Conservation (phyloP, 2,797 vertebrate genomes). For the Phoebastria nigripes region DNA sequence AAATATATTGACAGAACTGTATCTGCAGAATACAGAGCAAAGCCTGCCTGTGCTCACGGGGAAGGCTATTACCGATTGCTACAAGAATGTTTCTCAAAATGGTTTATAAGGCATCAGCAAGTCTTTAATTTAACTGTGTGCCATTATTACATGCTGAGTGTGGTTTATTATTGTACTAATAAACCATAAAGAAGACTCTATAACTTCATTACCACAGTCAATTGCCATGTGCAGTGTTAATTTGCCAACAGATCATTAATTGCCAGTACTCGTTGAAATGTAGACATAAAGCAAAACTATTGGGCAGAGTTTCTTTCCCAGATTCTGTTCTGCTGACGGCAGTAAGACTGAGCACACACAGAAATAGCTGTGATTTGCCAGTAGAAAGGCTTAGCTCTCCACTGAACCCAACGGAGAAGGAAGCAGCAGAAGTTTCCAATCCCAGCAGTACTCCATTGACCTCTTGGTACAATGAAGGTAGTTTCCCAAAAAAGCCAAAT, state of each 20-base stretch:
- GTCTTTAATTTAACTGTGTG: slow-evolving; percentile 67
- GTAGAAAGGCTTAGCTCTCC: not conserved
- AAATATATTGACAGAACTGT: slow-evolving; percentile 14
- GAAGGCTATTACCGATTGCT: not conserved
- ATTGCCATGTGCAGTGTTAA: slow-evolving; percentile 60
- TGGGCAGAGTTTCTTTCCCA: slow-evolving; percentile 10
- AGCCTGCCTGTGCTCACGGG: not conserved
- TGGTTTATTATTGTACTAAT: slow-evolving; percentile 69
- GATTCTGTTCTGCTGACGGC: not conserved
- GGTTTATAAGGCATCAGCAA: slow-evolving; percentile 64
- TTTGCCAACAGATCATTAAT: slow-evolving; percentile 64
- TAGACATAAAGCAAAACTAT: slow-evolving; percentile 45
- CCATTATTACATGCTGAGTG: slow-evolving; percentile 60
- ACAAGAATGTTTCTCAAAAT: slow-evolving; percentile 40
- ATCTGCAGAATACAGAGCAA: slow-evolving; percentile 17
- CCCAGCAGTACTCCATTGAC: not conserved
- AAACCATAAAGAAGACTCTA: slow-evolving; percentile 67
- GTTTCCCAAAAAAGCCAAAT: not conserved
- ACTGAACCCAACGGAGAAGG: not conserved
- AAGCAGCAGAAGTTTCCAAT: not conserved
- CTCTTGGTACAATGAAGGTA: not conserved
- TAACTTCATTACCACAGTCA: slow-evolving; percentile 69
- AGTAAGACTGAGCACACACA: not conserved
- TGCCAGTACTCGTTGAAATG: not conserved
- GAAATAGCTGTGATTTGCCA: not conserved